A percentile compares a stretch with the other conserved stretches of the same genome.
phyloP scores from a whole-genome alignment of 2,888 invertebrate species.

The Odontomyia ornata region DNA sequence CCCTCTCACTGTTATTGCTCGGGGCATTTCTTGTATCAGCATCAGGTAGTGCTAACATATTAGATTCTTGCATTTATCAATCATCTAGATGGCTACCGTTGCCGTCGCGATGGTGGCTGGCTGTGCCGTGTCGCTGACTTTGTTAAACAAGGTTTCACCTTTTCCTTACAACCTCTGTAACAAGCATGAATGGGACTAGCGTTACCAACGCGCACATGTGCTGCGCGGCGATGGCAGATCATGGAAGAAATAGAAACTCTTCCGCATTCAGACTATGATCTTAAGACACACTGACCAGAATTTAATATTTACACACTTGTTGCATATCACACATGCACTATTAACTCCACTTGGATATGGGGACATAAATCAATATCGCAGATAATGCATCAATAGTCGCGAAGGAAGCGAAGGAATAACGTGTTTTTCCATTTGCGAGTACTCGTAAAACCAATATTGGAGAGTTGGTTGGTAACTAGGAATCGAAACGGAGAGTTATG shows the following conservation, averaged over 20 bases:
- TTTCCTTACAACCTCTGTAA: not conserved
- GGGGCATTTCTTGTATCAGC: not conserved
- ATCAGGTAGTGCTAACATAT: slow-evolving; percentile 9
- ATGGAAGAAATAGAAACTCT: not conserved
- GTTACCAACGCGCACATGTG: not conserved
- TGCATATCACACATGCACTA: not conserved
- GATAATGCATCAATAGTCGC: not conserved
- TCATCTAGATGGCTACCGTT: slow-evolving; percentile 4
- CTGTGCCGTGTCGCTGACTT: not conserved
- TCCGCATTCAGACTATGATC: slow-evolving; percentile 36
- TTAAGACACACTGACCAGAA: slow-evolving; percentile 31
- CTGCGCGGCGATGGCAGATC: not conserved
- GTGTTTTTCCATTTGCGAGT: slow-evolving; percentile 6
- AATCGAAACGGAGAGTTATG: slow-evolving; percentile 3
- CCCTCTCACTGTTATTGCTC: not conserved
- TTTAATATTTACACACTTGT: not conserved
- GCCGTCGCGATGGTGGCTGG: not conserved
- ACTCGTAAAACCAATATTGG: not conserved
- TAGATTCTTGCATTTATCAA: slow-evolving; percentile 9
- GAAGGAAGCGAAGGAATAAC: slow-evolving; percentile 1
- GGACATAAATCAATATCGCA: not conserved
- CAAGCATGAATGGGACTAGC: not conserved
- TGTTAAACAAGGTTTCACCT: slow-evolving; percentile 27
- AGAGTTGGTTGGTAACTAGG: not conserved
- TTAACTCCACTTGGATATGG: not conserved